Evolutionary conservation across 2,888 invertebrate genomes (phyloP).

Genomic region (Idaea aversata): DNA sequence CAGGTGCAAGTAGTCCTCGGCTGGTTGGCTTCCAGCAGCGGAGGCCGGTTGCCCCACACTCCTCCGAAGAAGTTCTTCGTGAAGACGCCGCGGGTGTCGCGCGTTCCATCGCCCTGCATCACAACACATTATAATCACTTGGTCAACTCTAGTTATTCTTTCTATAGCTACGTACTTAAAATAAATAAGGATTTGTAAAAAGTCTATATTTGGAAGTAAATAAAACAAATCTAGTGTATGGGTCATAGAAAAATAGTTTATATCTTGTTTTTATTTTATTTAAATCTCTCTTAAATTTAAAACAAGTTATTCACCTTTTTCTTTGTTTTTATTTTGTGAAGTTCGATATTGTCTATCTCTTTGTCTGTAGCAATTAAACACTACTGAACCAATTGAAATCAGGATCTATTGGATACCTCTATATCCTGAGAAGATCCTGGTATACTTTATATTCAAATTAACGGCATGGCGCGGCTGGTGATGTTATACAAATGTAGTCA

Average conservation of each 20-base stretch:
- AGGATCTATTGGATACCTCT: too few species aligned
- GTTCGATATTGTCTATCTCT: background rate
- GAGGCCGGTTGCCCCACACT: constrained; percentile 84
- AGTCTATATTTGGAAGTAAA: background rate
- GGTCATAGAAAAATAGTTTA: too few species aligned
- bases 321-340: too few species aligned
- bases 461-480: too few species aligned
- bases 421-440: too few species aligned
- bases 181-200: background rate
- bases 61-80: constrained; percentile 81
- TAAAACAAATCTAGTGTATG: background rate
- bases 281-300: too few species aligned
- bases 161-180: background rate
- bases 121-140: constrained; percentile 9
- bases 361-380: too few species aligned
- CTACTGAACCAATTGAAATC: too few species aligned
- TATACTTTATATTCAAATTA: too few species aligned
- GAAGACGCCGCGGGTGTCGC: constrained; percentile 52
- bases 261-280: too few species aligned
- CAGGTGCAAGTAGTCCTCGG: constrained; percentile 82
- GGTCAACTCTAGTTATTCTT: background rate
- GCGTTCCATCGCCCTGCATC: constrained; percentile 46
- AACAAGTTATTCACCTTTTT: too few species aligned
- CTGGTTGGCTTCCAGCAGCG: constrained; percentile 70
- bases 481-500: too few species aligned